phyloP scores from a whole-genome alignment of 2,888 invertebrate genomes.

The Drosophila putrida region DNA sequence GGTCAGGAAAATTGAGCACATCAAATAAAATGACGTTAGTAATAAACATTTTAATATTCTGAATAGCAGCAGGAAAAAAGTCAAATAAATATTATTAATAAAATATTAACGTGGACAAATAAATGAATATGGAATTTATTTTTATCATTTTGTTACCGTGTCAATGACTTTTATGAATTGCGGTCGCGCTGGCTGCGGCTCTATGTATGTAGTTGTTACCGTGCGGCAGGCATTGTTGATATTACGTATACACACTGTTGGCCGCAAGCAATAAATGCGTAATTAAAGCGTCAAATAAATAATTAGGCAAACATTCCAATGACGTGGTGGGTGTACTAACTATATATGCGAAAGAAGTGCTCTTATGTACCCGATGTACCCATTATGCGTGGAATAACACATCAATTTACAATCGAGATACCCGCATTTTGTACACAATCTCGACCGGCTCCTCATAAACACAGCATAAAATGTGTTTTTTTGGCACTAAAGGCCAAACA shows the following conservation, averaged over 20 bases:
- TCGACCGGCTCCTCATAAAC: constrained; percentile 34
- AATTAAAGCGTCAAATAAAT: constrained; percentile 77
- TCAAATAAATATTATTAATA: constrained; percentile 29
- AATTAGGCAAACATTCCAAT: constrained; percentile 57
- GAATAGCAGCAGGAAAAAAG: not conserved
- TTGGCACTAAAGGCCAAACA: constrained; percentile 62
- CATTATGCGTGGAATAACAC: constrained; percentile 31
- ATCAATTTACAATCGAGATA: constrained; percentile 53
- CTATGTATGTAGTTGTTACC: constrained; percentile 39
- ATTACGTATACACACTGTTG: constrained; percentile 63
- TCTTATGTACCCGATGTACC: constrained; percentile 7
- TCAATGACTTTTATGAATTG: constrained; percentile 64
- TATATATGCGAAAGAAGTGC: not conserved
- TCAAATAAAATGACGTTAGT: not conserved
- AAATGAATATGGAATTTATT: constrained; percentile 43
- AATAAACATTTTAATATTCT: constrained; percentile 6
- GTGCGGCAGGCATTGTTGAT: constrained; percentile 35
- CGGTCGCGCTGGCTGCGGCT: constrained; percentile 19
- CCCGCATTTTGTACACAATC: constrained; percentile 48
- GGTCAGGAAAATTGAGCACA: constrained; percentile 38
- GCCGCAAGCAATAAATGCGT: constrained; percentile 64
- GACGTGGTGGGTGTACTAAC: constrained; percentile 8
- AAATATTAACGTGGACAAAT: constrained; percentile 23
- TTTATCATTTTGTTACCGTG: constrained; percentile 46
- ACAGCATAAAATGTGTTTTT: constrained; percentile 43